Percentiles rank a stretch among this genome's conserved stretches.
phyloP scores from a whole-genome alignment of 2,113 vertebrate genomes.

The Sialia sialis region DNA sequence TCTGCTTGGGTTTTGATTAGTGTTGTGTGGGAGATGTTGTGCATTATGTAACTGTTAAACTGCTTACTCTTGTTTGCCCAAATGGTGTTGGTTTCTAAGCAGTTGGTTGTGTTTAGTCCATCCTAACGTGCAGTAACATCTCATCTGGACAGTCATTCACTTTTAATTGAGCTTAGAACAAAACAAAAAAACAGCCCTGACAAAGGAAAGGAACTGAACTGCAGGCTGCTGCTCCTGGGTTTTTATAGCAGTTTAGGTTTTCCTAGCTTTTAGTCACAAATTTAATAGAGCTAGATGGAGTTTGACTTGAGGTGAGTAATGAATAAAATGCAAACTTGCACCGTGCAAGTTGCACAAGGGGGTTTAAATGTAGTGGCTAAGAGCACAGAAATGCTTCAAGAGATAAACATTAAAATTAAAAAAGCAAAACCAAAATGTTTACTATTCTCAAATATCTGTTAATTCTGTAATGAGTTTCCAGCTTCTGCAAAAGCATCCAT shows the following conservation, averaged over 20 bases:
- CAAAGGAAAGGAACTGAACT: not conserved
- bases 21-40: conserved; percentile 16
- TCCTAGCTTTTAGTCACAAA: not conserved
- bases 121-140: not conserved
- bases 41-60: conserved; percentile 47
- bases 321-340: not conserved
- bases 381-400: not conserved
- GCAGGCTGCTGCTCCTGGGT: not conserved
- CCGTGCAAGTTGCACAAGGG: not conserved
- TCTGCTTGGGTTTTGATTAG: conserved; percentile 35
- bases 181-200: not conserved
- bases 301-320: not conserved
- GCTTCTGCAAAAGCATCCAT: not conserved
- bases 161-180: not conserved
- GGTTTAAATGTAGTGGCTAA: not conserved
- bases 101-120: not conserved
- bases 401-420: not conserved
- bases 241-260: not conserved
- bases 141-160: not conserved
- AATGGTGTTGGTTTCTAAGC: conserved; percentile 22
- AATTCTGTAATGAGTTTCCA: not conserved
- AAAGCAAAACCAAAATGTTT: not conserved
- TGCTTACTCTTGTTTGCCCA: conserved; percentile 29
- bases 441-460: not conserved
- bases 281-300: not conserved